phyloP scores from a whole-genome alignment of 1,140 invertebrate species.

The Mamestra configurata region DNA sequence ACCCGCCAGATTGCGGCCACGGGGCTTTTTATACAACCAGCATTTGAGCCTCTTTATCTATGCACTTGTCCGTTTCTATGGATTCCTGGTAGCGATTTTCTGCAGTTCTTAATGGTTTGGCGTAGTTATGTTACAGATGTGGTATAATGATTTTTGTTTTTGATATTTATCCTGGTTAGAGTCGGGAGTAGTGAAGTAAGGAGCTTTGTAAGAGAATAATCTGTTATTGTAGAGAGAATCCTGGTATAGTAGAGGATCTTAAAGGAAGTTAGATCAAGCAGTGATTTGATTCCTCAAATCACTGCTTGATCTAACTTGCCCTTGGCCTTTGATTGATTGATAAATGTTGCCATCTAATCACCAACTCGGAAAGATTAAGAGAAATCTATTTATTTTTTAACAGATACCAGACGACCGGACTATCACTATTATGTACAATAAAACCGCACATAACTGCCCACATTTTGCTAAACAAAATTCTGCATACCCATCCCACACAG shows the following conservation, averaged over 20 bases:
- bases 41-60: slow-evolving; percentile 31
- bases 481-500: not conserved
- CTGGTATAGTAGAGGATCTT: too few species aligned
- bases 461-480: not conserved
- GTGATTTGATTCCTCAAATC: too few species aligned
- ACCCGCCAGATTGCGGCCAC: slow-evolving; percentile 58
- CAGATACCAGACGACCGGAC: not conserved
- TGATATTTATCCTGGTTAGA: not conserved
- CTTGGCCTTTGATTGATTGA: too few species aligned
- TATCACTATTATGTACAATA: not conserved
- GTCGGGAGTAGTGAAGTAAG: not conserved
- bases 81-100: slow-evolving; percentile 30
- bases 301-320: too few species aligned
- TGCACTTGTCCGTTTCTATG: slow-evolving; percentile 44
- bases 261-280: too few species aligned
- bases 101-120: slow-evolving; percentile 6
- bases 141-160: not conserved
- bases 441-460: not conserved
- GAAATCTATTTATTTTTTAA: not conserved
- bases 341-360: too few species aligned
- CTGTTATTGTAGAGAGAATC: too few species aligned
- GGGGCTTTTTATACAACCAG: slow-evolving; percentile 31
- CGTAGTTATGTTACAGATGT: slow-evolving; percentile 15
- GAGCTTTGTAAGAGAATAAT: too few species aligned
- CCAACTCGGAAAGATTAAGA: too few species aligned